Evolutionary conservation across 2,797 vertebrate genomes (phyloP).

Genomic region (Microctenopoma stevenorrisi): DNA sequence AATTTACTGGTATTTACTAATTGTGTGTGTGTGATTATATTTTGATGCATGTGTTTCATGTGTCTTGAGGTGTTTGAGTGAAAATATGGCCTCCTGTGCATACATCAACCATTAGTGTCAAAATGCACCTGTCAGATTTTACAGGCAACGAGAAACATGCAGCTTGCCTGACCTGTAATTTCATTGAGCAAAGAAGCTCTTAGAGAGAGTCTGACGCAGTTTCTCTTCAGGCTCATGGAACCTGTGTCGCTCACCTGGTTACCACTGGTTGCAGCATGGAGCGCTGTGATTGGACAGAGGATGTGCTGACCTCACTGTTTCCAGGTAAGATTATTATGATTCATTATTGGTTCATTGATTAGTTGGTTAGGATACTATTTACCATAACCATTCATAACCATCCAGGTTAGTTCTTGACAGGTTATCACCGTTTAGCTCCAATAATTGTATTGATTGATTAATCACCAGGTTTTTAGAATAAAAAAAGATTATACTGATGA

Average conservation of each 20-base stretch:
- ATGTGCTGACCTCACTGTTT: conserved; percentile 45
- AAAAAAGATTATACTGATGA: no score
- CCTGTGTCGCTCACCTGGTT: conserved; percentile 29
- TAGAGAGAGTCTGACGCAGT: no score
- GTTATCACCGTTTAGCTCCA: no score
- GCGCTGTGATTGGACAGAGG: conserved; percentile 40
- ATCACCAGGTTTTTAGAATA: no score
- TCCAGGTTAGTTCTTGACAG: no score
- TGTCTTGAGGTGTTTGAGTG: no score
- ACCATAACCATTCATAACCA: no score
- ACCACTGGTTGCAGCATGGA: conserved; percentile 58
- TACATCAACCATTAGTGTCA: not conserved
- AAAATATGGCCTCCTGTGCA: not conserved
- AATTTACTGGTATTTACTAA: no score
- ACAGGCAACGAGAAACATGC: not conserved
- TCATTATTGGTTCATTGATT: not conserved
- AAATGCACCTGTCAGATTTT: not conserved
- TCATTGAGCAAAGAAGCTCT: not conserved
- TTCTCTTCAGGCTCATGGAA: conserved; percentile 53
- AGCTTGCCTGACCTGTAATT: not conserved
- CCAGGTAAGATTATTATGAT: conserved; percentile 25
- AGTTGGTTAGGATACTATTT: no score
- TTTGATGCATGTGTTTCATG: no score
- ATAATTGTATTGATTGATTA: no score
- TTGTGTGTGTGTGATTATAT: no score